Conservation (phyloP, 35 echinoderm and acorn worm species). For the Lytechinus pictus region DNA sequence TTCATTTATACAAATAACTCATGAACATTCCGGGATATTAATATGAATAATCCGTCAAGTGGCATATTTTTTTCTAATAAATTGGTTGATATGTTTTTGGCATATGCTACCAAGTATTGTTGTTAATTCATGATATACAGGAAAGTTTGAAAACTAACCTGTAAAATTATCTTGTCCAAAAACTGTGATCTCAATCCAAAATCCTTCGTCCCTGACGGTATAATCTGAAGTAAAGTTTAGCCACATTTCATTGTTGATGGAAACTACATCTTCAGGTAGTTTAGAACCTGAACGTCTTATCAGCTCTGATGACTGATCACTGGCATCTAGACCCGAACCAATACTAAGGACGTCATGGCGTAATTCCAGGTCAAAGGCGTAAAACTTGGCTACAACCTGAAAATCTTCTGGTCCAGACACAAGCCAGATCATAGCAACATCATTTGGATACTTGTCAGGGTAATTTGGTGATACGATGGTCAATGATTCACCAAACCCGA, state of each 20-base stretch:
- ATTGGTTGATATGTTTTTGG: too few species aligned
- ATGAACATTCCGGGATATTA: too few species aligned
- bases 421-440: not conserved
- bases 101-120: too few species aligned
- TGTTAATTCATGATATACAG: too few species aligned
- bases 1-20: too few species aligned
- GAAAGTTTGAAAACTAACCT: too few species aligned
- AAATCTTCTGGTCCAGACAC: not conserved
- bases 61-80: too few species aligned
- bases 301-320: not conserved
- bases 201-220: not conserved
- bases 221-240: not conserved
- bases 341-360: not conserved
- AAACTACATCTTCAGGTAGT: constrained; percentile 3
- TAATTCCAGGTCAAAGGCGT: not conserved
- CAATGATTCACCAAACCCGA: not conserved
- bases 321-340: not conserved
- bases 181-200: constrained; percentile 16
- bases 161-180: not conserved
- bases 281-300: not conserved
- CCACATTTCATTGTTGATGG: constrained; percentile 11
- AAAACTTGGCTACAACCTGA: not conserved
- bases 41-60: too few species aligned
- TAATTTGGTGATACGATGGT: constrained; percentile 5
- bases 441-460: not conserved